Evolutionary conservation across 1,140 invertebrate species (phyloP).

Genomic region (Myzus persicae): DNA sequence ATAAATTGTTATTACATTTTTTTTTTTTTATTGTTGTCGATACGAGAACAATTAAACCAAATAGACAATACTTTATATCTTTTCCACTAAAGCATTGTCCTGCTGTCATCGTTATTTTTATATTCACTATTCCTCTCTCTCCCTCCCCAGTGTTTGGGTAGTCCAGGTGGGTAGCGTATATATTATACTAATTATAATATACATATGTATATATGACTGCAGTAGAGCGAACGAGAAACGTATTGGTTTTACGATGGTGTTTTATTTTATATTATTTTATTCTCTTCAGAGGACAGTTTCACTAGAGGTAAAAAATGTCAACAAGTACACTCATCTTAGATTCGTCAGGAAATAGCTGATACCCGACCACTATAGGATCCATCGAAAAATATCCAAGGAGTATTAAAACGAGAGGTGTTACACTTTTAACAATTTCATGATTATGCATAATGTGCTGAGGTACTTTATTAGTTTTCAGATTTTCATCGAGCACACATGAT

Average conservation of each 20-base stretch:
- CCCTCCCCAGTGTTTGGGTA: neutral
- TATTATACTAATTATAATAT: neutral
- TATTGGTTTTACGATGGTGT: neutral
- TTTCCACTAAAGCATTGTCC: neutral
- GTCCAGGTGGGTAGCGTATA: neutral
- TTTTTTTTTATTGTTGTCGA: neutral
- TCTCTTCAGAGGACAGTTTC: neutral
- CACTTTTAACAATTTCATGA: neutral
- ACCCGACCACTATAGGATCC: neutral
- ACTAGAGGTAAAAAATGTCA: too few relatives aligned
- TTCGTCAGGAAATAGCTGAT: neutral
- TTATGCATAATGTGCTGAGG: too few relatives aligned
- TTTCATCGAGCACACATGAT: too few relatives aligned
- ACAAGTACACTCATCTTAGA: neutral
- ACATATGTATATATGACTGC: neutral
- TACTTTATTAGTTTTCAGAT: too few relatives aligned
- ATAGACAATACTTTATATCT: neutral
- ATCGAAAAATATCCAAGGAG: neutral
- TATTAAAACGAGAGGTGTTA: neutral
- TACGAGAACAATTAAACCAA: slow-evolving; percentile 5
- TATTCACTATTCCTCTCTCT: neutral
- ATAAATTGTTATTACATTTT: neutral
- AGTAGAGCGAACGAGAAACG: neutral
- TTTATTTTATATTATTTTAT: neutral
- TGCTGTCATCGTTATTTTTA: neutral